phyloP scores from a whole-genome alignment of 2,113 vertebrate genomes.

The Clinocottus analis region DNA sequence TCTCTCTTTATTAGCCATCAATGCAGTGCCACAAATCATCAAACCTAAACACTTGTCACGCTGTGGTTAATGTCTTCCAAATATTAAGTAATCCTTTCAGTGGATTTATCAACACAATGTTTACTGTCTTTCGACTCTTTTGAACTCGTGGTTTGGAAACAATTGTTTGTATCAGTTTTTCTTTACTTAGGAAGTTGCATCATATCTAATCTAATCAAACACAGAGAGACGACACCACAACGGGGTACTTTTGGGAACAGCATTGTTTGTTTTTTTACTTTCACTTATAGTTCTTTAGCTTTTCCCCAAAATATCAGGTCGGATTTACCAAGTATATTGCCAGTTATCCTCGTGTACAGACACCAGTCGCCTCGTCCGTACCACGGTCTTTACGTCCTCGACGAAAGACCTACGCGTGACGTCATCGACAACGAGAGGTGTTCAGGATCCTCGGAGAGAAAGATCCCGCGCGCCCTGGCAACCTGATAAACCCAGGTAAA shows the following conservation, averaged over 20 bases:
- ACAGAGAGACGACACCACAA: not conserved
- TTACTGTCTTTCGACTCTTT: not conserved
- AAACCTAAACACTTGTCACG: not conserved
- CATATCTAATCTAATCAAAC: not conserved
- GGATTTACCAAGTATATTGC: not conserved
- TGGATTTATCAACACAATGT: not conserved
- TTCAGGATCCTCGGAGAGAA: conserved; percentile 87
- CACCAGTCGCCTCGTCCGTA: conserved; percentile 23
- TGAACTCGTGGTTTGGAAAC: not conserved
- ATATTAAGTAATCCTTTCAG: not conserved
- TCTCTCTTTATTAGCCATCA: not conserved
- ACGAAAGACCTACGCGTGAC: conserved; percentile 79
- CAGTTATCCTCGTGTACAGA: not conserved
- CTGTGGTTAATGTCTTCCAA: not conserved
- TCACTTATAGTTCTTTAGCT: not conserved
- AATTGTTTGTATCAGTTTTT: not conserved
- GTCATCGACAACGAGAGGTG: conserved; percentile 84
- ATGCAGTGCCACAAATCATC: not conserved
- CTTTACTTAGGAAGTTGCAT: not conserved
- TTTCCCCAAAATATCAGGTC: not conserved
- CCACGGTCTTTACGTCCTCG: conserved; percentile 66
- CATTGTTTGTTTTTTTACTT: not conserved
- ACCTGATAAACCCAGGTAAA: conserved; percentile 84
- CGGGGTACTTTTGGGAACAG: not conserved
- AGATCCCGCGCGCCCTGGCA: conserved; percentile 86